Conservation (phyloP, 2,888 invertebrate genomes). For the Chaetogeoica ovagalla region DNA sequence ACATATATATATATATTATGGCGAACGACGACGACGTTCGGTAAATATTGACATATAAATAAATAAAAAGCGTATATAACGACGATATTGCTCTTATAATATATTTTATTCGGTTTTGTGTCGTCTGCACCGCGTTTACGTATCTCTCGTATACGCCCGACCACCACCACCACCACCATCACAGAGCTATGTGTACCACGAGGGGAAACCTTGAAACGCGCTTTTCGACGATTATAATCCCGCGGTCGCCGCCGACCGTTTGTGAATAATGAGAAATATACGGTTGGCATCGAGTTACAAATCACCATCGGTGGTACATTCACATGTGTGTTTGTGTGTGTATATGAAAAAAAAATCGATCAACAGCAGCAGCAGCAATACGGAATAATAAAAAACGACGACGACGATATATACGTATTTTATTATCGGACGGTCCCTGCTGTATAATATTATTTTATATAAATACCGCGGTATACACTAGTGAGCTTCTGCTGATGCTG, state of each 20-base stretch:
- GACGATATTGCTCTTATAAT: not conserved
- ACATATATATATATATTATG: too few species aligned
- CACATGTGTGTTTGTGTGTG: not conserved
- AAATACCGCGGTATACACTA: too few species aligned
- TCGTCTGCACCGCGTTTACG: not conserved
- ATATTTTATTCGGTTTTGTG: not conserved
- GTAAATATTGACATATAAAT: slow-evolving; percentile 12
- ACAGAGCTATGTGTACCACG: too few species aligned
- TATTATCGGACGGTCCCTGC: not conserved
- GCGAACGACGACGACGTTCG: not conserved
- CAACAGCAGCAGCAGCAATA: not conserved
- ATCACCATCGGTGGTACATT: not conserved
- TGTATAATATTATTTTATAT: too few species aligned
- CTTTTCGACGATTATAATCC: not conserved
- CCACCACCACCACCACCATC: not conserved
- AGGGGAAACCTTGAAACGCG: not conserved
- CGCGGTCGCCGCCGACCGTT: slow-evolving; percentile 1
- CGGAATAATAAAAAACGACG: not conserved
- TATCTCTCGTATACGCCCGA: not conserved
- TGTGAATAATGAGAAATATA: not conserved
- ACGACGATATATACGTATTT: not conserved
- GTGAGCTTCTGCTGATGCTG: too few species aligned
- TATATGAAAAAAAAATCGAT: not conserved
- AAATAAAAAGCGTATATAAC: not conserved
- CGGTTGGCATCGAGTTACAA: not conserved